Base-by-base conservation (phyloP, 2,113 vertebrate species). In the Ciconia boyciana region DNA sequence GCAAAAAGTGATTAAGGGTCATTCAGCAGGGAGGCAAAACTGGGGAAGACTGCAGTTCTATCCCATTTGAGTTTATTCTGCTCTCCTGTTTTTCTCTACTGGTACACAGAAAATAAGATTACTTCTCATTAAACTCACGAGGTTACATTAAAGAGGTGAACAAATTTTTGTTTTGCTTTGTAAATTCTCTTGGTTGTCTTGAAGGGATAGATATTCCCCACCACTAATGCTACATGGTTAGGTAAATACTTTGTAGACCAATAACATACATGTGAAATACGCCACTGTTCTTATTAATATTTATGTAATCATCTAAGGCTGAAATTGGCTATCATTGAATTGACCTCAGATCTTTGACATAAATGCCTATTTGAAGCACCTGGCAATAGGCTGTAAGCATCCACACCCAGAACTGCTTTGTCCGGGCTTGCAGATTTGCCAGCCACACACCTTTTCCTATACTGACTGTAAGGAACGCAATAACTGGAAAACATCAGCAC, bases 311-410 rank as follows among this genome's bases (percentile, higher is more conserved):
- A 75, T 34, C 46, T 25, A 61, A 43, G 70, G 32, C 84, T 91
- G 93, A 57, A 93, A 94, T 83, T 77, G 71, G 54, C 87, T 86
- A 91, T 94, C 75, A 64, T 69, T 85, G 92, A 88, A 82, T 57
- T 91, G 94, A 97, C 95, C 95, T 91, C 92, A 95, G 83, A 93
- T 93, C 96, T 97, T 83, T 97, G 97, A 93, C 96, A 96, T 92
- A 96, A 96, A 97, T 97, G 92, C 95, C 90, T 94, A 91, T 91
- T 49, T 79, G 87, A 70, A 96, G 96, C 82, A 91, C 41, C 94
- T 93, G 87, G 96, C 96, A 98, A 89, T 49, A 91, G 92, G 87
- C 79, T 87, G 86, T 80, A 86, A 90, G 90, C 89, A 90, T 60
- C 92, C 96, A 94, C 93, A 78, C 95, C 97, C 93, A 95, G 26